These are phyloP conservation scores for Diplodus sargus DNA, from an alignment of 2,797 vertebrate species.

Conservation along the genomic window DNA sequence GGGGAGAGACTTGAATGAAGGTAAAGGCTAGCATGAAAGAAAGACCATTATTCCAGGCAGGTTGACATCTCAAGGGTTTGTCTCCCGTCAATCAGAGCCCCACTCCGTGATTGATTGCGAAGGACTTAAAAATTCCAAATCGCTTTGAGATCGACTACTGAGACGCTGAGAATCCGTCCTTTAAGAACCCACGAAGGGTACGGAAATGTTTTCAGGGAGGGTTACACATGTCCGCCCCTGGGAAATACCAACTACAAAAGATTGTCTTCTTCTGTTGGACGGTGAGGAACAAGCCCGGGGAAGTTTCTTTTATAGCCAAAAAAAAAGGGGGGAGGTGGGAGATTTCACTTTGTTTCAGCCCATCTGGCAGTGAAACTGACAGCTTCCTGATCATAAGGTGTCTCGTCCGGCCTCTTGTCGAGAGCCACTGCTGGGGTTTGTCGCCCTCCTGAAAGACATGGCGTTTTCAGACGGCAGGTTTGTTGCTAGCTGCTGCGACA, in stretches of 20 bases:
- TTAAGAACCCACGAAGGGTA: conserved; percentile 52
- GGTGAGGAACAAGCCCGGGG: conserved; percentile 5
- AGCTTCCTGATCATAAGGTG: conserved; percentile 17
- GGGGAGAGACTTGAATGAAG: conserved; percentile 9
- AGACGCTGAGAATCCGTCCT: conserved; percentile 40
- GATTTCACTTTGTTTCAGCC: conserved; percentile 41
- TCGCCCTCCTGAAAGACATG: conserved; percentile 13
- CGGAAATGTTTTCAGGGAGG: conserved; percentile 52
- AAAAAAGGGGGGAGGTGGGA: not conserved
- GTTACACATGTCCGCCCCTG: conserved; percentile 46
- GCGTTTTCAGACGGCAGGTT: not conserved
- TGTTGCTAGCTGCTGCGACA: conserved; percentile 11
- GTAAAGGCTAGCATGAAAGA: conserved; percentile 32
- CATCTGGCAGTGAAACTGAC: conserved; percentile 22
- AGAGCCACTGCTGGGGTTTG: conserved; percentile 3
- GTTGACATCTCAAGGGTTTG: conserved; percentile 54
- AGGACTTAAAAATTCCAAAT: conserved; percentile 54
- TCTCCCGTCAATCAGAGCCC: conserved; percentile 55
- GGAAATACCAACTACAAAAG: conserved; percentile 55
- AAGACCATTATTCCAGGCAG: conserved; percentile 50
- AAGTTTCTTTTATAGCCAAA: conserved; percentile 41
- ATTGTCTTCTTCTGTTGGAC: conserved; percentile 40
- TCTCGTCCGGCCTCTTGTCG: conserved; percentile 15
- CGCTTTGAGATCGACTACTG: conserved; percentile 46
- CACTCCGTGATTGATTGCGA: conserved; percentile 38